These are phyloP conservation scores for Pipistrellus pygmaeus DNA, from an alignment of 2,797 vertebrate species.

Conservation along the genomic window DNA sequence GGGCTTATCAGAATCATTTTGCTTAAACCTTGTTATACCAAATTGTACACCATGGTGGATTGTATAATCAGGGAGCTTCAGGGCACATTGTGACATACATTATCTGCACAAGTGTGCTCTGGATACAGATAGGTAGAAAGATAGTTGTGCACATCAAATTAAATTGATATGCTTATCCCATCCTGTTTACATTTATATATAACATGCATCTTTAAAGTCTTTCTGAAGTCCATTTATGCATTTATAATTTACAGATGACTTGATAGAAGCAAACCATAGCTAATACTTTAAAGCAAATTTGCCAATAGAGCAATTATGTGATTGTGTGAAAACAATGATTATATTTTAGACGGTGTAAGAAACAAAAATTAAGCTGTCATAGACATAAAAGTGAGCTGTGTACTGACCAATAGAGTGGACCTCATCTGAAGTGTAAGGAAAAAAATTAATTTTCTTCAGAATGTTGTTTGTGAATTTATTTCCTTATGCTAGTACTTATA, in stretches of 20 bases:
- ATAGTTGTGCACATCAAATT: background rate
- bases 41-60: background rate
- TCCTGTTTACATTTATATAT: background rate
- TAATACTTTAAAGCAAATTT: constrained; percentile 34
- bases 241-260: background rate
- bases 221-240: background rate
- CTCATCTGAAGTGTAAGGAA: background rate
- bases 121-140: background rate
- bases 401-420: background rate
- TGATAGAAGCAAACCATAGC: background rate
- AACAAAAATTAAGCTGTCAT: background rate
- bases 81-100: background rate
- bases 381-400: background rate
- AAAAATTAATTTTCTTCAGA: background rate
- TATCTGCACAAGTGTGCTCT: background rate
- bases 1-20: background rate
- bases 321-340: background rate
- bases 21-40: background rate
- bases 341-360: background rate
- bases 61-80: background rate
- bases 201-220: background rate
- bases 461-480: background rate
- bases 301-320: background rate
- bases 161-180: background rate
- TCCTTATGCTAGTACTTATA: background rate